Base-by-base conservation (phyloP, 2,113 vertebrate genomes). In the Neopipo cinnamomea region DNA sequence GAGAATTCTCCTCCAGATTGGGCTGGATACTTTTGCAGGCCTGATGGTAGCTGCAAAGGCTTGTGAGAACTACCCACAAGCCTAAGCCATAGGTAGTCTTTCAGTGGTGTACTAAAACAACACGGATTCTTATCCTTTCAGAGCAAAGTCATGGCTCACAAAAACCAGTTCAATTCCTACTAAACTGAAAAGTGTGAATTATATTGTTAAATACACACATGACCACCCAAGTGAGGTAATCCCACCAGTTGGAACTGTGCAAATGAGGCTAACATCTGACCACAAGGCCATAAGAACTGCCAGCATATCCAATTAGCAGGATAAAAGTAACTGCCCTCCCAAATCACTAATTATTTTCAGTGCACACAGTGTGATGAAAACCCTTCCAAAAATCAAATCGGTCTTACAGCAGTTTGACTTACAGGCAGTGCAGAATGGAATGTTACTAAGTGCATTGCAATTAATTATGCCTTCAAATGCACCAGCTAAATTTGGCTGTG, bases 381-480 rank as follows among this genome's bases (percentile, higher is more conserved):
- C 53, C 33, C 58, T 91, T 96, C 92, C 91, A 97, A 96, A 95
- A 94, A 89, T 92, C 91, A 93, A 91, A 85, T 94, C 76, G 96
- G 41, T 95, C 33, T 93, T 94, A 78, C 44, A 91, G 91, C 86
- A 89, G 77, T 96, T 94, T 97, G 88, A 93, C 77, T 96, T 96
- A 65, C 79, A 95, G 73, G 79, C 55, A 8, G 46, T 46, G 53
- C 73, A 66, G 91, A 91, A 73, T 89, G 80, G 86, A 94, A 94
- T 2, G 4, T 87, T 97, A 85, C 84, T 85, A 81, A 96, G 73
- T 79, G 66, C 62, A 35, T 73, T 84, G 52, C 66, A 92, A 94
- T 95, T 97, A 94, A 92, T 96, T 91, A 94, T 91, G 86, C 92
- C 96, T 95, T 96, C 80, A 93, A 94, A 94, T 76, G 77, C 73